A percentile compares a stretch with the other conserved stretches of the same genome.
Evolutionary conservation across 1,140 invertebrate species (phyloP).

Genomic region (Drosophila bifasciata): DNA sequence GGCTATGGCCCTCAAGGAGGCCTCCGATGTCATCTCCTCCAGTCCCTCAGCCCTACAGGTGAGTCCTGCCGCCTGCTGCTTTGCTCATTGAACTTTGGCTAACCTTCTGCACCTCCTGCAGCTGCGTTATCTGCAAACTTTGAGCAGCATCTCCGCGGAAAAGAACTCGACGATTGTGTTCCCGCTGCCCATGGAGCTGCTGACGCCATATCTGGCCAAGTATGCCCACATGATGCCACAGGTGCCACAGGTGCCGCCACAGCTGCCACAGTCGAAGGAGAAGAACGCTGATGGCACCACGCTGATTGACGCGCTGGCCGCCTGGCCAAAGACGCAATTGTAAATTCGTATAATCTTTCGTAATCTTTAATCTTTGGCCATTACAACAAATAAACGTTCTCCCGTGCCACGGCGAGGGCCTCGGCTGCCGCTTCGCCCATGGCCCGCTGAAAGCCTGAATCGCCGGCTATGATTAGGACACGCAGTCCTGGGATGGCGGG

Average conservation of each 20-base stretch:
- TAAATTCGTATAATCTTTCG: conserved; percentile 5
- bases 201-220: conserved; percentile 84
- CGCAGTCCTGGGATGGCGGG: neutral
- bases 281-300: conserved; percentile 9
- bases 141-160: conserved; percentile 94
- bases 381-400: conserved; percentile 52
- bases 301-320: conserved; percentile 20
- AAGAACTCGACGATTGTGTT: conserved; percentile 98
- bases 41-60: conserved; percentile 91
- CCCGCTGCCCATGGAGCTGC: conserved; percentile 91
- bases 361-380: neutral
- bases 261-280: neutral
- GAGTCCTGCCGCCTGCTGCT: neutral
- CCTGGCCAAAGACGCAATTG: conserved; percentile 48
- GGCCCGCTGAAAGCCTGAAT: conserved; percentile 43
- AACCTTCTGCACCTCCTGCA: neutral
- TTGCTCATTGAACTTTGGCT: neutral
- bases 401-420: conserved; percentile 19
- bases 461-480: conserved; percentile 54
- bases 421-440: conserved; percentile 22
- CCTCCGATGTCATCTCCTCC: conserved; percentile 94
- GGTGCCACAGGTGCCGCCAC: conserved; percentile 11
- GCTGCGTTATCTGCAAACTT: conserved; percentile 86
- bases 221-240: conserved; percentile 51
- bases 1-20: conserved; percentile 93